Percentiles rank a stretch among this genome's conserved stretches.
Conservation (phyloP, 2,797 vertebrate species). For the Onychomys arenicola region DNA sequence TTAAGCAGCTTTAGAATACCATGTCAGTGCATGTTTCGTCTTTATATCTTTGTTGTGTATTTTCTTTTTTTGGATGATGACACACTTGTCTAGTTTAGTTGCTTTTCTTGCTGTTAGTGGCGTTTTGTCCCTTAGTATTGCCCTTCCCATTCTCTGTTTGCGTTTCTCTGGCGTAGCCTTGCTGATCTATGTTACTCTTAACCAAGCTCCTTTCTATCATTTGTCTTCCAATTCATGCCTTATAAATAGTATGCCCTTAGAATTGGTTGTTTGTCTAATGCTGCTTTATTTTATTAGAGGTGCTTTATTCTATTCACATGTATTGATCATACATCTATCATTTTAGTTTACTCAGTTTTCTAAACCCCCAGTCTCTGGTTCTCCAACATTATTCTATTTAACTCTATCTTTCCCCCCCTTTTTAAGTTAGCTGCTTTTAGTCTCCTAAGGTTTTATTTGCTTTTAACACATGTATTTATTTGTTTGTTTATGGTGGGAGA, state of each 20-base stretch:
- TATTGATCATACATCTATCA: not conserved
- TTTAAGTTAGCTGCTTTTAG: not conserved
- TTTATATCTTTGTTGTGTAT: not conserved
- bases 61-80: not conserved
- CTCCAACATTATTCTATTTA: not conserved
- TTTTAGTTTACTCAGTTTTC: not conserved
- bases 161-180: not conserved
- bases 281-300: not conserved
- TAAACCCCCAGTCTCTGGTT: not conserved
- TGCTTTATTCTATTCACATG: not conserved
- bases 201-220: not conserved
- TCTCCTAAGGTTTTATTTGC: not conserved
- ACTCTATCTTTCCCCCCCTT: not conserved
- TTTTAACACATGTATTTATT: not conserved
- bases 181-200: not conserved
- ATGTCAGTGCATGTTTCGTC: not conserved
- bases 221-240: not conserved
- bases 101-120: not conserved
- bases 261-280: not conserved
- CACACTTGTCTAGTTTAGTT: not conserved
- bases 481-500: not conserved
- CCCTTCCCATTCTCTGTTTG: not conserved
- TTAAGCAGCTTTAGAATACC: not conserved
- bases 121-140: not conserved
- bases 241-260: not conserved